Evolutionary conservation across 2,888 invertebrate species (phyloP).

Genomic region (Scaptomyza parva): DNA sequence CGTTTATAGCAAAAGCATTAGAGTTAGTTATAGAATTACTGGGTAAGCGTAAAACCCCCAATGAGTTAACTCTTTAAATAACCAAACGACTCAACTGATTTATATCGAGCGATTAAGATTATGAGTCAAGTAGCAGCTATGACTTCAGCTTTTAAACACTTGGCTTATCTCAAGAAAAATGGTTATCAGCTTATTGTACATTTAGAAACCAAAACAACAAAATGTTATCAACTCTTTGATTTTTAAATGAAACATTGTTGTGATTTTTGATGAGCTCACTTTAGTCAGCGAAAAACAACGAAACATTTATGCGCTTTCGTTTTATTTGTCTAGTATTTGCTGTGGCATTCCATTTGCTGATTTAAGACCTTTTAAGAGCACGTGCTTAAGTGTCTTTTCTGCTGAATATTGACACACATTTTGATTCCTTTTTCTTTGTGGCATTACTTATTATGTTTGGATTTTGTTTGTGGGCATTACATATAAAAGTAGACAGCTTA

Average conservation of each 20-base stretch:
- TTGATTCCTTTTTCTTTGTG: constrained; percentile 27
- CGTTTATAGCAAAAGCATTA: not conserved
- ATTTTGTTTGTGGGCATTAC: constrained; percentile 35
- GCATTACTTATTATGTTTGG: constrained; percentile 18
- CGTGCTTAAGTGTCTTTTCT: constrained; percentile 14
- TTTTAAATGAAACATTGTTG: constrained; percentile 18
- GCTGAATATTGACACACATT: constrained; percentile 17
- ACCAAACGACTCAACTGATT: constrained; percentile 7
- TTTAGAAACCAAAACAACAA: constrained; percentile 6
- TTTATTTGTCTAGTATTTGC: not conserved
- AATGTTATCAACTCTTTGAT: constrained; percentile 12
- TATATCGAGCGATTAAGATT: constrained; percentile 26
- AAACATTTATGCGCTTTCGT: constrained; percentile 8
- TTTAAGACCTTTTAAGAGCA: constrained; percentile 1
- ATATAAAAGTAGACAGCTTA: constrained; percentile 33
- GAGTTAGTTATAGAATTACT: no score
- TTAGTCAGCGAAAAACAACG: not conserved
- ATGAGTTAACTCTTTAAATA: not conserved
- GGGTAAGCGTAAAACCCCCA: not conserved
- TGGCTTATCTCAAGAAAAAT: constrained; percentile 32
- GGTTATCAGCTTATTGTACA: constrained; percentile 34
- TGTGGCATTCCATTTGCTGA: not conserved
- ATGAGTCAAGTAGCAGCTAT: constrained; percentile 28
- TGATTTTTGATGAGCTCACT: constrained; percentile 25
- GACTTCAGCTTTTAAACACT: constrained; percentile 21